phyloP scores from a whole-genome alignment of 1,140 invertebrate genomes.

The Chymomyza costata region DNA sequence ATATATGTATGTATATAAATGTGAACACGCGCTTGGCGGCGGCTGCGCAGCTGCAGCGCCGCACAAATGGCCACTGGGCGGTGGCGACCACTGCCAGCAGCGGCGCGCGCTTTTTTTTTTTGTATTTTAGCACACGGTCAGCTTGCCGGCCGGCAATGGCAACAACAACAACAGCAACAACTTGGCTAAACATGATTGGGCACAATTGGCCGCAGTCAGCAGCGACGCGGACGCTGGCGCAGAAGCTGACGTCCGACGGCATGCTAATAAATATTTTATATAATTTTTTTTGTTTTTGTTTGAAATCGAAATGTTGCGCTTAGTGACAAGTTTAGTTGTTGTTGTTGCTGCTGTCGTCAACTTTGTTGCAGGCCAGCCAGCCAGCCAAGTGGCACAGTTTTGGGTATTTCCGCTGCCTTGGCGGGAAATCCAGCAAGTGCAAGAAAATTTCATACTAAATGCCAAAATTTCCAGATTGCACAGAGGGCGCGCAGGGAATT shows the following conservation, averaged over 20 bases:
- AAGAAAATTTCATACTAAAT: slow-evolving; percentile 62
- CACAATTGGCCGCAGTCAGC: slow-evolving; percentile 47
- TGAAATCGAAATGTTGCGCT: slow-evolving; percentile 23
- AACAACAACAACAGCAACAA: slow-evolving; percentile 12
- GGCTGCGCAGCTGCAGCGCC: slow-evolving; percentile 1
- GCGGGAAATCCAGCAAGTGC: slow-evolving; percentile 46
- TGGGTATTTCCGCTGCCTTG: slow-evolving; percentile 52
- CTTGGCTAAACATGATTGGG: slow-evolving; percentile 42
- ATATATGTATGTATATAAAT: background rate
- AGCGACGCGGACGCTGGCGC: no score
- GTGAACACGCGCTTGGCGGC: slow-evolving; percentile 46
- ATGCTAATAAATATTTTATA: slow-evolving; percentile 48
- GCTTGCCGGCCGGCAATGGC: slow-evolving; percentile 54
- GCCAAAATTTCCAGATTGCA: slow-evolving; percentile 45
- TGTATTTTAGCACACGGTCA: slow-evolving; percentile 56
- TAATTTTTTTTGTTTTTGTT: slow-evolving; percentile 12
- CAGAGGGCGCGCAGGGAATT: slow-evolving; percentile 47
- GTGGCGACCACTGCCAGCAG: slow-evolving; percentile 39
- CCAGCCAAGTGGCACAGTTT: background rate
- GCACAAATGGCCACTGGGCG: background rate
- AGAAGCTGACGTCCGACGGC: slow-evolving; percentile 13
- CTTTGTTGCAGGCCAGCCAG: no score
- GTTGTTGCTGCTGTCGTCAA: slow-evolving; percentile 1
- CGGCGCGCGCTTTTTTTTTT: slow-evolving; percentile 36
- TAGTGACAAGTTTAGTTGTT: slow-evolving; percentile 4